Percentiles rank a stretch among this genome's conserved stretches.
Evolutionary conservation across 2,888 invertebrate genomes (phyloP).

Genomic region (Diabrotica balteata): DNA sequence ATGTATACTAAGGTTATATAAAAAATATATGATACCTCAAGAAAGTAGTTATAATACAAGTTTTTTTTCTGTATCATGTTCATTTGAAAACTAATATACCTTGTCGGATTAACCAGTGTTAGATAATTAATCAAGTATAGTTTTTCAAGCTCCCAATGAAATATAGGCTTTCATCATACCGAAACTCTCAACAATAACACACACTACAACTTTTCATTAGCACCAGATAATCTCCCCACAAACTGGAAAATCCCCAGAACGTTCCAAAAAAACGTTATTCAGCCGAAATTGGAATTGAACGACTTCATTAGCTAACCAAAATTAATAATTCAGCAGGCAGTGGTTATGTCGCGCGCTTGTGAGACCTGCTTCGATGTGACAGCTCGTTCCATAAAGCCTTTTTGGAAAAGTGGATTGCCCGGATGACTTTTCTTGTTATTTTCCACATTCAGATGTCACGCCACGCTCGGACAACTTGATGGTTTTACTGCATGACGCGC

Average conservation of each 20-base stretch:
- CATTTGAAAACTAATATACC: too few species aligned
- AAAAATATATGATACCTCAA: too few species aligned
- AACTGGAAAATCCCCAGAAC: not conserved
- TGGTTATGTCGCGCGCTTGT: constrained; percentile 32
- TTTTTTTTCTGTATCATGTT: too few species aligned
- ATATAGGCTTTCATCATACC: too few species aligned
- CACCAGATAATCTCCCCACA: not conserved
- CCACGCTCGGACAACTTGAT: constrained; percentile 22
- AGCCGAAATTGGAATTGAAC: constrained; percentile 38
- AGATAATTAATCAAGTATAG: too few species aligned
- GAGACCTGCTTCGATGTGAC: constrained; percentile 33
- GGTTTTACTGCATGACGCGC: constrained; percentile 12
- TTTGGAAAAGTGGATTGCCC: constrained; percentile 33
- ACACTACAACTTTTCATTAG: not conserved
- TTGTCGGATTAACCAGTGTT: too few species aligned
- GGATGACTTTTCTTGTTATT: constrained; percentile 29
- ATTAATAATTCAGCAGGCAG: constrained; percentile 44
- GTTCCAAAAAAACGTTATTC: not conserved
- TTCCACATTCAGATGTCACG: constrained; percentile 20
- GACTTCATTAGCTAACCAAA: constrained; percentile 47
- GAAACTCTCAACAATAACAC: too few species aligned
- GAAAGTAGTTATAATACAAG: too few species aligned
- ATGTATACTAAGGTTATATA: too few species aligned
- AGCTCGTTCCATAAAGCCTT: constrained; percentile 26
- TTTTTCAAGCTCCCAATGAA: too few species aligned